These are phyloP conservation scores for Entelurus aequoreus DNA, from an alignment of 2,113 vertebrate species.

Conservation along the genomic window DNA sequence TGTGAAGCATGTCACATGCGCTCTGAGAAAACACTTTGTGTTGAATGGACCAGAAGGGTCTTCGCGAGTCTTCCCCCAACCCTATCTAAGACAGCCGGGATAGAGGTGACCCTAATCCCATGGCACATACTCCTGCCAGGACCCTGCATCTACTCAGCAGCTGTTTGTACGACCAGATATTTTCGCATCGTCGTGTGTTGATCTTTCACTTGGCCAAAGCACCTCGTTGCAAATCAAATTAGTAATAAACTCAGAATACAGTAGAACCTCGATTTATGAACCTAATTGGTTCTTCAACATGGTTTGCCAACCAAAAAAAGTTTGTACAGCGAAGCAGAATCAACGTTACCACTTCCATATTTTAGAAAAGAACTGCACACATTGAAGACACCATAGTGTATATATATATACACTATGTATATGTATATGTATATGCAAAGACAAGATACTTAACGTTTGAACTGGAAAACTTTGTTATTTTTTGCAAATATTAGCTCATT, in stretches of 20 bases:
- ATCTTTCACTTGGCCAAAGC: conserved; percentile 15
- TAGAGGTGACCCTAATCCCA: conserved; percentile 52
- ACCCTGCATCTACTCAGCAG: conserved; percentile 21
- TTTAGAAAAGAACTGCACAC: too few relatives aligned
- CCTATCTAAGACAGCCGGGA: conserved; percentile 55
- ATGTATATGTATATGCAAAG: too few relatives aligned
- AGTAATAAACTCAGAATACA: conserved; percentile 10
- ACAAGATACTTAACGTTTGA: too few relatives aligned
- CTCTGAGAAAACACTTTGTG: conserved; percentile 55
- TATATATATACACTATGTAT: too few relatives aligned
- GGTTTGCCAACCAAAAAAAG: not conserved
- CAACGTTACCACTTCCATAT: too few relatives aligned
- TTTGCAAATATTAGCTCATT: too few relatives aligned
- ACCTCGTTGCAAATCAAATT: conserved; percentile 4
- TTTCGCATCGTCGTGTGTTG: conserved; percentile 3
- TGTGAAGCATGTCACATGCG: conserved; percentile 38
- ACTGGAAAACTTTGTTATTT: too few relatives aligned
- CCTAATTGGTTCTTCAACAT: too few relatives aligned
- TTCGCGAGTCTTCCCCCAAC: conserved; percentile 25
- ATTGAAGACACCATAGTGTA: too few relatives aligned
- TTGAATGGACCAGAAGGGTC: conserved; percentile 18
- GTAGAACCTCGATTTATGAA: too few relatives aligned
- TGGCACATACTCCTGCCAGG: conserved; percentile 4
- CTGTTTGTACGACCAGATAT: conserved; percentile 23
- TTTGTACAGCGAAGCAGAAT: too few relatives aligned